Evolutionary conservation across 2,888 invertebrate genomes (phyloP).

Genomic region (Oithona nana): DNA sequence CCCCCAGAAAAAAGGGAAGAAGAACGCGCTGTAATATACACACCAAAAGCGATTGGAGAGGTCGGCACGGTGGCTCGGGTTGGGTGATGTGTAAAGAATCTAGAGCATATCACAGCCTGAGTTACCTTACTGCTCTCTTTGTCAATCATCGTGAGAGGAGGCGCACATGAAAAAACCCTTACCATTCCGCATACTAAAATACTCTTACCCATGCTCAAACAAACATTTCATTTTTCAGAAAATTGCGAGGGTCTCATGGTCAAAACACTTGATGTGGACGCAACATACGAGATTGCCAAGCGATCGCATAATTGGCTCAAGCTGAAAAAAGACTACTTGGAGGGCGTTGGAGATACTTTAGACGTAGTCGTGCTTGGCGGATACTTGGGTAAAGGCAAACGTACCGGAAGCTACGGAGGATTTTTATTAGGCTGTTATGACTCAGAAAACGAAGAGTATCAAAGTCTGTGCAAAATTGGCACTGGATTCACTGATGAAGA

Average conservation of each 20-base stretch:
- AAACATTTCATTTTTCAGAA: constrained; percentile 32
- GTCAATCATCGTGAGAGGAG: neutral
- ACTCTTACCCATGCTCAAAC: neutral
- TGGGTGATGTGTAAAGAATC: neutral
- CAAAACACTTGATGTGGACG: constrained; percentile 69
- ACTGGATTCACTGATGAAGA: constrained; percentile 87
- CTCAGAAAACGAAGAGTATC: constrained; percentile 69
- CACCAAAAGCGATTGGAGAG: neutral
- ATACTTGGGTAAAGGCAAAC: constrained; percentile 74
- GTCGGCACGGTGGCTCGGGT: neutral
- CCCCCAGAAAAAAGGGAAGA: neutral
- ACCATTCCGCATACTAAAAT: neutral
- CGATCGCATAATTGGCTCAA: constrained; percentile 85
- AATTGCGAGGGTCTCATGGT: constrained; percentile 99
- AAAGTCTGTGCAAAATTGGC: constrained; percentile 80
- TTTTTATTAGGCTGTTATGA: constrained; percentile 88
- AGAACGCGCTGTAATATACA: neutral
- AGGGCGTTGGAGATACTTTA: constrained; percentile 85
- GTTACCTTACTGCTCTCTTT: constrained; percentile 14
- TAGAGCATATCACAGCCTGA: constrained; percentile 14
- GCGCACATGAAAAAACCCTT: neutral
- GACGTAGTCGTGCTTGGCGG: constrained; percentile 92
- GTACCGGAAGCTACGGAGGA: constrained; percentile 82
- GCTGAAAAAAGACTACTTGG: constrained; percentile 91
- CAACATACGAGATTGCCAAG: constrained; percentile 92